These are phyloP conservation scores for Chelonoidis abingdonii DNA, from an alignment of 2,113 vertebrate species.

Conservation along the genomic window DNA sequence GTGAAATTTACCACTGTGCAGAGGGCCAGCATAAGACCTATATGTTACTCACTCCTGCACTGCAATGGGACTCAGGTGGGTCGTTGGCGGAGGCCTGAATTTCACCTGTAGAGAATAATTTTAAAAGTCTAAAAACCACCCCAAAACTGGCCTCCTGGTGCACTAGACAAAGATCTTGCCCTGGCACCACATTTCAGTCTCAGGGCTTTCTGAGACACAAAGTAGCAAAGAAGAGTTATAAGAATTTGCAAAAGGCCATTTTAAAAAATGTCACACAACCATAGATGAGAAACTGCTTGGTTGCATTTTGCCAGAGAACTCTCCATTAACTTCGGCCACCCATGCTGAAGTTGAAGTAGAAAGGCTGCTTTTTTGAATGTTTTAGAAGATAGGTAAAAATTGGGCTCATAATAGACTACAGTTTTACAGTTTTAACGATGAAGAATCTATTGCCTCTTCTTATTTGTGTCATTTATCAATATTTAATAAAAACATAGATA, in stretches of 20 bases:
- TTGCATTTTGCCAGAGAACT: conserved; percentile 4
- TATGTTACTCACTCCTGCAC: neutral
- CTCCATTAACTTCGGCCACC: neutral
- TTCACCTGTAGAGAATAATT: conserved; percentile 7
- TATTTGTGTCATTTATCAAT: conserved; percentile 46
- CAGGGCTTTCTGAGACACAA: conserved; percentile 52
- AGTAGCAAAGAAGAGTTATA: conserved; percentile 17
- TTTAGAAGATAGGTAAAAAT: conserved; percentile 5
- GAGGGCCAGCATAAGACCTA: neutral
- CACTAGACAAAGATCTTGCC: conserved; percentile 53
- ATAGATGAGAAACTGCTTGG: neutral
- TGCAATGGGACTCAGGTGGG: conserved; percentile 24
- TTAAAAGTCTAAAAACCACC: conserved; percentile 48
- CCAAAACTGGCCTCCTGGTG: conserved; percentile 38
- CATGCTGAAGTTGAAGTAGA: neutral
- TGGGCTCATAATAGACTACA: neutral
- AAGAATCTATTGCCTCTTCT: neutral
- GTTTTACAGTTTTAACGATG: rapidly evolving
- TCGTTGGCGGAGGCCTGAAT: conserved; percentile 47
- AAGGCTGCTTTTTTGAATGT: neutral
- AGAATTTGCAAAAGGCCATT: neutral
- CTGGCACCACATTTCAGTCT: conserved; percentile 29
- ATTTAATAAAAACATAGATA: conserved; percentile 57
- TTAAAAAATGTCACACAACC: conserved; percentile 38
- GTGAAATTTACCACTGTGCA: neutral